Percentiles rank a stretch among this genome's conserved stretches.
Conservation (phyloP, 2,888 invertebrate species). For the Xylocampa areola region DNA sequence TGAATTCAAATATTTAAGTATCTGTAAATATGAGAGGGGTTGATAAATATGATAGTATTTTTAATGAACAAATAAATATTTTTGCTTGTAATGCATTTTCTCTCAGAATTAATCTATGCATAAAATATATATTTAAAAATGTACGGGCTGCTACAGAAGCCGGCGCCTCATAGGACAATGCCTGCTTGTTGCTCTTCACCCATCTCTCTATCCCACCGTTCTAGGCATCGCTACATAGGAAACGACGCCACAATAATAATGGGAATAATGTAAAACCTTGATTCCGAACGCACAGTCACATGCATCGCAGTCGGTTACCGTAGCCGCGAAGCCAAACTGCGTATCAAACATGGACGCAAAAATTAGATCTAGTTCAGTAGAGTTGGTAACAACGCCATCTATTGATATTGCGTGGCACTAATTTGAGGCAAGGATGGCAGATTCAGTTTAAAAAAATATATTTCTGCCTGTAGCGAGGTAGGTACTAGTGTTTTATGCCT, state of each 20-base stretch:
- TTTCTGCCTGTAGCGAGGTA: no score
- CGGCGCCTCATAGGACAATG: slow-evolving; percentile 79
- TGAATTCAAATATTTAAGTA: no score
- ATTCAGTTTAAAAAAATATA: background rate
- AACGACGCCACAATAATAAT: slow-evolving; percentile 67
- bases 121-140: slow-evolving; percentile 46
- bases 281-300: slow-evolving; percentile 59
- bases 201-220: slow-evolving; percentile 78
- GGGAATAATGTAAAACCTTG: slow-evolving; percentile 62
- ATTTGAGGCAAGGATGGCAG: background rate
- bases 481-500: no score
- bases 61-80: no score
- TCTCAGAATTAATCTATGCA: background rate
- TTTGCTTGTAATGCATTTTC: no score
- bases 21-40: no score
- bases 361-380: slow-evolving; percentile 31
- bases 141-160: slow-evolving; percentile 87
- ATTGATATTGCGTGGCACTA: slow-evolving; percentile 37
- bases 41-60: no score
- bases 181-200: slow-evolving; percentile 87
- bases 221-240: slow-evolving; percentile 68
- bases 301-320: slow-evolving; percentile 2
- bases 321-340: slow-evolving; percentile 52
- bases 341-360: background rate
- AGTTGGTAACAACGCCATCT: slow-evolving; percentile 71